Conservation (phyloP, 2,113 vertebrate species). For the Odocoileus hemionus region DNA sequence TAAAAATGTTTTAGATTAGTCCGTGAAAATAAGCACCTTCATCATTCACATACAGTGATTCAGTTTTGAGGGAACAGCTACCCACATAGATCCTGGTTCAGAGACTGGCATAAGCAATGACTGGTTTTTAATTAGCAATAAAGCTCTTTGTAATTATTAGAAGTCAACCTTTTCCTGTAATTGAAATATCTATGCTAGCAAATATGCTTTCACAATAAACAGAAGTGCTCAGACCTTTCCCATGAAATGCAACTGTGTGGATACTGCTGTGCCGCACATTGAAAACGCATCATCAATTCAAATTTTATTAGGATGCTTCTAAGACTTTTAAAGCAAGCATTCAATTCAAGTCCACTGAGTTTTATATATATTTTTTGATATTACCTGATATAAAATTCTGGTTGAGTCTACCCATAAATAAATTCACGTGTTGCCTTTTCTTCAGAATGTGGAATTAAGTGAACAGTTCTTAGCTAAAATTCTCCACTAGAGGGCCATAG, state of each 20-base stretch:
- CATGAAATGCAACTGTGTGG: background rate
- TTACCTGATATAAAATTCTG: background rate
- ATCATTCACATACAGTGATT: slow-evolving; percentile 26
- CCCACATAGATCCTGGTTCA: background rate
- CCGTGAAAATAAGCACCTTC: slow-evolving; percentile 52
- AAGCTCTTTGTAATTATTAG: background rate
- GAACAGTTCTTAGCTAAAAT: background rate
- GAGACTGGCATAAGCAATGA: background rate
- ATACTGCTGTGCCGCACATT: too few species aligned
- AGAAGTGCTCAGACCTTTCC: background rate
- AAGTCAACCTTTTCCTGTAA: background rate
- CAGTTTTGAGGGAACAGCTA: slow-evolving; percentile 22
- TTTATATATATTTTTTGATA: background rate
- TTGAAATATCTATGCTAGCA: background rate
- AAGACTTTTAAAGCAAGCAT: background rate
- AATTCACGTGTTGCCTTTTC: background rate
- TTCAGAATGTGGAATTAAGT: background rate
- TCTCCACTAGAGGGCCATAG: slow-evolving; percentile 63
- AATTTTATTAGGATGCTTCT: background rate
- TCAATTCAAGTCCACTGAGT: background rate
- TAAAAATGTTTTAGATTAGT: slow-evolving; percentile 69
- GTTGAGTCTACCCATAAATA: background rate
- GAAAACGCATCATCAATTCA: background rate
- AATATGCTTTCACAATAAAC: background rate
- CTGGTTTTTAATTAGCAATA: slow-evolving; percentile 22